Percentiles rank a stretch among this genome's conserved stretches.
These are phyloP conservation scores for Linyphia triangularis DNA, from an alignment of 2,888 invertebrate species.

Conservation along the genomic window DNA sequence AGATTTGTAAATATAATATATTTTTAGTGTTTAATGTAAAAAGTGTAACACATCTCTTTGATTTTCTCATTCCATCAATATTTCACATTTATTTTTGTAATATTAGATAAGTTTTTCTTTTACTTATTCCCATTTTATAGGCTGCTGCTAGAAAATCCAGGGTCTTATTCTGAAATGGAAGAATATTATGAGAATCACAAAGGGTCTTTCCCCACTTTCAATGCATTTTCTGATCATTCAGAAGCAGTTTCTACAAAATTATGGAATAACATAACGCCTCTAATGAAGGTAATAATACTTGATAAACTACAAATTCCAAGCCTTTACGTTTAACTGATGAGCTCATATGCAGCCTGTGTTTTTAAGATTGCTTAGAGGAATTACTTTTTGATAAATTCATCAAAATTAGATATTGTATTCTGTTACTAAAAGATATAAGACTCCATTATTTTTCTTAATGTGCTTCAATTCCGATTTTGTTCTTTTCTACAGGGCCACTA, in stretches of 20 bases:
- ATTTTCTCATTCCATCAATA: neutral
- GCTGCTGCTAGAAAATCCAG: constrained; percentile 80
- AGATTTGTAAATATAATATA: neutral
- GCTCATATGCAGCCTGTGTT: no score
- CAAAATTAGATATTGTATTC: no score
- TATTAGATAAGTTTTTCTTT: neutral
- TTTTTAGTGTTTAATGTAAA: neutral
- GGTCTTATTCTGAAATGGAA: constrained; percentile 79
- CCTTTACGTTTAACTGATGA: no score
- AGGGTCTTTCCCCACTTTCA: constrained; percentile 60
- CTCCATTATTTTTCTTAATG: no score
- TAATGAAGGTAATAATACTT: constrained; percentile 69
- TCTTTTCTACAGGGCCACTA: no score
- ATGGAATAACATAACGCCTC: constrained; percentile 57
- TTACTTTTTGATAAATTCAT: no score
- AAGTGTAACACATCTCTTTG: neutral
- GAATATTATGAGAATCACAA: constrained; percentile 77
- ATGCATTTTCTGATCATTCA: constrained; percentile 58
- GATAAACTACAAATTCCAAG: no score
- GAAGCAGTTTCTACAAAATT: constrained; percentile 24
- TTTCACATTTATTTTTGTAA: neutral
- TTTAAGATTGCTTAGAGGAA: no score
- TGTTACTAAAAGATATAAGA: no score
- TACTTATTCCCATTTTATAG: constrained; percentile 76
- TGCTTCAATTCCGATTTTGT: no score